Base-by-base conservation (phyloP, 2,888 invertebrate species). In the Antheraea assamensis region DNA sequence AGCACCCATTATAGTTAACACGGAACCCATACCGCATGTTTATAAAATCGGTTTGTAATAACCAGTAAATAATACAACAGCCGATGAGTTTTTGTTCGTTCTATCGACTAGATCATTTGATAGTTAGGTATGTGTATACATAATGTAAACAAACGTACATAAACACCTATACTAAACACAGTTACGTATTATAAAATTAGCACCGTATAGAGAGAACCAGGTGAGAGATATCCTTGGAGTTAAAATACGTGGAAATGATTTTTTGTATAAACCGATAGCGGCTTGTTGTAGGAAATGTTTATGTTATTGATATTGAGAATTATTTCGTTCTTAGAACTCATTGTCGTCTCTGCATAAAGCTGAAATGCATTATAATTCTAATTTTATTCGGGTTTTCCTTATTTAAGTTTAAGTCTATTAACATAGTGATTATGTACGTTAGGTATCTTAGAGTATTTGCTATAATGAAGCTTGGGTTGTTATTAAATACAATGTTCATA, bases 181-280 rank as follows among this genome's bases (percentile, higher is more conserved):
- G 31, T 30, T 24, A 42, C 35, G 58, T 70, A 68, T 73, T 55
- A 52, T 31, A 73, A 70, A n/a, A 68, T 35, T 70, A 49, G 70
- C 70, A 66, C 55, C 52, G n/a, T 42, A 35, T 58, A 72, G 64
- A 68, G 30, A 64, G 71, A 35, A 61, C 31, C 35, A 66, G 61
- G 35, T 35, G 74, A 42, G 31, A 71, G 71, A 49, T 68, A 74
- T 74, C 76, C 80, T 80, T 74, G 79, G 75, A 58, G 74, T 74
- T 80, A n/a, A 68, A 35, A 35, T 68, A 80, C 78, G 78, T 73
- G 75, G 80, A 78, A 78, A 71, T 52, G 68, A 64, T 72, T 74
- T 74, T 75, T 76, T 74, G 75, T 74, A 71, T 52, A 1, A 72
- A 72, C 76, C 73, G 74, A 76, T 70, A 74, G 72, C 35, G 61